Percentiles rank a stretch among this genome's conserved stretches.
Evolutionary conservation across 2,797 vertebrate genomes (phyloP).

Genomic region (Labeo calbasu): DNA sequence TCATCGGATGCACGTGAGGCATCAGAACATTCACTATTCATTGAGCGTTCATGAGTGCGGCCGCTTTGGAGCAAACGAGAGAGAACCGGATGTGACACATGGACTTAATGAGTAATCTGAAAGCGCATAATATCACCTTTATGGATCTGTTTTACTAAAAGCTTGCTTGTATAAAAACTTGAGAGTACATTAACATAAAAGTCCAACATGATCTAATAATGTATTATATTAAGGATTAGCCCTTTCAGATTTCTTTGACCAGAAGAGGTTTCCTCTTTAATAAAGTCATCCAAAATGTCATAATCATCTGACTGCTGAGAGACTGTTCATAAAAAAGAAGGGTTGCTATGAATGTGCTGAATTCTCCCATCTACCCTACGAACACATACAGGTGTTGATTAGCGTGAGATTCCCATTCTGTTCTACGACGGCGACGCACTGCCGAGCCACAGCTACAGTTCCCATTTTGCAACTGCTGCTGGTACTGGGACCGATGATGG

Average conservation of each 20-base stretch:
- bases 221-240: neutral
- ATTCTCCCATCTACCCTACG: neutral
- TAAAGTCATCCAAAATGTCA: neutral
- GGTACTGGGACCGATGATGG: neutral
- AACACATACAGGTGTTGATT: conserved; percentile 19
- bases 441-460: neutral
- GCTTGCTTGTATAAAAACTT: neutral
- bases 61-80: neutral
- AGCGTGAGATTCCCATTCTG: neutral
- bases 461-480: neutral
- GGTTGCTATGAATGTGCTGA: neutral
- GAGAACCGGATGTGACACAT: neutral
- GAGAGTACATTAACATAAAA: neutral
- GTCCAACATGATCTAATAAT: neutral
- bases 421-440: neutral
- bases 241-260: neutral
- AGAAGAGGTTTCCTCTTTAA: neutral
- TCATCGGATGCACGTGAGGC: conserved; percentile 13
- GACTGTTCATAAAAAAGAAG: neutral
- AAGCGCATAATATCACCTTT: neutral
- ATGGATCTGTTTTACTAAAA: neutral
- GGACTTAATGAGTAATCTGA: neutral
- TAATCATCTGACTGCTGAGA: conserved; percentile 3
- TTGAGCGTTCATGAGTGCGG: conserved; percentile 30
- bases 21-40: neutral